These are phyloP conservation scores for Xiphophorus couchianus DNA, from an alignment of 2,113 vertebrate genomes.

Conservation along the genomic window DNA sequence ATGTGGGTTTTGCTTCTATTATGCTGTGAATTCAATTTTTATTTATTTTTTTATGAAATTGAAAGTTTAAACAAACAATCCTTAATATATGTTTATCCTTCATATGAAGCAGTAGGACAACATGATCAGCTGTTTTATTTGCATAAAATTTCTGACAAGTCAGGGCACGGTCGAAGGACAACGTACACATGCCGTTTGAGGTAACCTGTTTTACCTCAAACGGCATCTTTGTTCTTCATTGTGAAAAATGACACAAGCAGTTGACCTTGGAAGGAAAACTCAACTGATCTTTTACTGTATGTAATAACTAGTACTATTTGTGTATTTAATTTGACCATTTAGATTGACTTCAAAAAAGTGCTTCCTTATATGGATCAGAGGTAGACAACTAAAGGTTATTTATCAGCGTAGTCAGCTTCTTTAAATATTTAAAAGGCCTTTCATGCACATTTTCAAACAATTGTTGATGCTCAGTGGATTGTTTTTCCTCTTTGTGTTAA, in stretches of 20 bases:
- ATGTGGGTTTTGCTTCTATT: background rate
- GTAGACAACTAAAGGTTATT: background rate
- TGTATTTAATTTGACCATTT: background rate
- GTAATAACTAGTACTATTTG: background rate
- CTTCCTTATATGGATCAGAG: too few relatives aligned
- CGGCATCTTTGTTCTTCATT: background rate
- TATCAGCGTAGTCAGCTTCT: constrained; percentile 3
- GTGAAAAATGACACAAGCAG: background rate
- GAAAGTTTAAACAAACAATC: background rate
- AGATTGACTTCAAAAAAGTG: background rate
- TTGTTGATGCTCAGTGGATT: background rate
- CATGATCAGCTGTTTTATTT: background rate
- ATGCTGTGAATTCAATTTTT: too few relatives aligned
- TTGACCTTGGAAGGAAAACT: background rate
- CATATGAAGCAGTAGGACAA: background rate
- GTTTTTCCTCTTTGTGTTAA: constrained; percentile 5
- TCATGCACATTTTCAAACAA: background rate
- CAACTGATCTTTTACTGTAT: background rate
- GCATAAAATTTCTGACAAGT: background rate
- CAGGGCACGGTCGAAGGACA: background rate
- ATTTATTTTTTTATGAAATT: too few relatives aligned
- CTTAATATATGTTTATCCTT: background rate
- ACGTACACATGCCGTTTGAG: too few relatives aligned
- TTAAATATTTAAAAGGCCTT: background rate
- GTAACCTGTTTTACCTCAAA: background rate